Percentiles rank a stretch among this genome's conserved stretches.
Evolutionary conservation across 1,140 invertebrate species (phyloP).

Genomic region (Papilio helenus): DNA sequence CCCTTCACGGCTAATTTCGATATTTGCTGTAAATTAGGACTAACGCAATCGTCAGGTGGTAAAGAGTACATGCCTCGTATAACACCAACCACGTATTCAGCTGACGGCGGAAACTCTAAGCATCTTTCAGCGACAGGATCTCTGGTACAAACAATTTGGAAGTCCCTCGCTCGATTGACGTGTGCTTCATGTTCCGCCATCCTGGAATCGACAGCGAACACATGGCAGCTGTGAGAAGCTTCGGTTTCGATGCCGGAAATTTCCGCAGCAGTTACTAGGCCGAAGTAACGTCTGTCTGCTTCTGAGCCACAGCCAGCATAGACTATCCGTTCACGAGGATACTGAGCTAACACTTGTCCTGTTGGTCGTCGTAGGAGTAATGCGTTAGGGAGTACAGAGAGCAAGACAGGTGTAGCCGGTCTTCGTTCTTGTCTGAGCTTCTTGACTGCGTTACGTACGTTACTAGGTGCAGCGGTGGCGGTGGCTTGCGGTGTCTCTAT

Average conservation of each 20-base stretch:
- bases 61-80: constrained; percentile 87
- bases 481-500: constrained; percentile 97
- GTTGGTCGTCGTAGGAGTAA: constrained; percentile 89
- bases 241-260: constrained; percentile 60
- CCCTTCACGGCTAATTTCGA: constrained; percentile 75
- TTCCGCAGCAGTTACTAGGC: constrained; percentile 90
- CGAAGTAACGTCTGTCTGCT: constrained; percentile 95
- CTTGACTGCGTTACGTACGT: constrained; percentile 91
- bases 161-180: constrained; percentile 88
- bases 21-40: constrained; percentile 72
- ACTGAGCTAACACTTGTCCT: constrained; percentile 84
- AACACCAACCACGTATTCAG: constrained; percentile 92
- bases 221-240: constrained; percentile 95
- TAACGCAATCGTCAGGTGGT: constrained; percentile 72
- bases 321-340: constrained; percentile 92
- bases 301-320: constrained; percentile 95
- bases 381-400: constrained; percentile 91
- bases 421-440: constrained; percentile 95
- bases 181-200: constrained; percentile 92
- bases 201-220: constrained; percentile 96
- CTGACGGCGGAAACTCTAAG: constrained; percentile 94
- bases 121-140: constrained; percentile 88
- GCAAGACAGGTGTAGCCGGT: constrained; percentile 92
- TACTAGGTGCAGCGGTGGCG: constrained; percentile 88
- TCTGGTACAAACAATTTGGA: constrained; percentile 90